A percentile compares a stretch with the other conserved stretches of the same genome.
Evolutionary conservation across 35 echinoderm and acorn worm genomes (phyloP).

Genomic region (Nesometra sesokonis): DNA sequence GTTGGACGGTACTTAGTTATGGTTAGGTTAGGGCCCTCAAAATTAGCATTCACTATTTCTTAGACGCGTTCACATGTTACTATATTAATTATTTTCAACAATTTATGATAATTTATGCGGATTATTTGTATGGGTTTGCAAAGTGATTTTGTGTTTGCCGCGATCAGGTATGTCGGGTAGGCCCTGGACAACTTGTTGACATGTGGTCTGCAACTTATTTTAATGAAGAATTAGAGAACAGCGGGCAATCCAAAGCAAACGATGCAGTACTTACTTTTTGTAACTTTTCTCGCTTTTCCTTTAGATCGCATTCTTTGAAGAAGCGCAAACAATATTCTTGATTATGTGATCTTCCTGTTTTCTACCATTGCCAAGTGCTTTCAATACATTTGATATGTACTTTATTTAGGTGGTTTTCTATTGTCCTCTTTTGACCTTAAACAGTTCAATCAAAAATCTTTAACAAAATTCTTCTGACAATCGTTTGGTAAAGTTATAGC

Average conservation of each 20-base stretch:
- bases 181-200: neutral
- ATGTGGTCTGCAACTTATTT: neutral
- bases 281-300: constrained; percentile 32
- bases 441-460: neutral
- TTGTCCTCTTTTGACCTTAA: neutral
- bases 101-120: too few species aligned
- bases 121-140: too few species aligned
- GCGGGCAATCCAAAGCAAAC: constrained; percentile 5
- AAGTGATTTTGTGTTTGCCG: neutral
- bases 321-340: neutral
- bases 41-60: too few species aligned
- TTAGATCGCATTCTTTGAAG: constrained; percentile 22
- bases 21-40: too few species aligned
- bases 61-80: too few species aligned
- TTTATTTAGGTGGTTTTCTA: neutral
- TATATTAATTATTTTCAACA: too few species aligned
- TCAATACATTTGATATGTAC: constrained; percentile 1
- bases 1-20: too few species aligned
- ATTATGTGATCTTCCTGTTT: neutral
- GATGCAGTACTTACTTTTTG: constrained; percentile 30
- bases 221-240: neutral
- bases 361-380: neutral
- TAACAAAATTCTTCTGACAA: neutral
- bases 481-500: neutral
- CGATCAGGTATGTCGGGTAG: neutral